Conservation (phyloP, 2,888 invertebrate genomes). For the Cosmorhoe ocellata region DNA sequence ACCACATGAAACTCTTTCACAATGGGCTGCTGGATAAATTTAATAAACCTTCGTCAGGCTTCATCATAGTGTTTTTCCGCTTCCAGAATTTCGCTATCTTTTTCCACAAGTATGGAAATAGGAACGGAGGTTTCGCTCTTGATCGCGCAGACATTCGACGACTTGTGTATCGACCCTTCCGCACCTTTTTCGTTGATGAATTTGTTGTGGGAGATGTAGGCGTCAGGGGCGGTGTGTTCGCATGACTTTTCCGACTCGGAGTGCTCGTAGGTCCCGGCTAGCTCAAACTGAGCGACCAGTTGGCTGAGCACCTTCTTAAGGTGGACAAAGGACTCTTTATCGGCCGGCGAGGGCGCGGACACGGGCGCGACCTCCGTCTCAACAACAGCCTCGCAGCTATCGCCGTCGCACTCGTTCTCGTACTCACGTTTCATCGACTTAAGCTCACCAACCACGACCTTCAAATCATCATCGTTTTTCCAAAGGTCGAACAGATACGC, state of each 20-base stretch:
- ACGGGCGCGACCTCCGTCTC: too few species aligned
- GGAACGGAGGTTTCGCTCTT: conserved; percentile 16
- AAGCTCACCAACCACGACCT: conserved; percentile 79
- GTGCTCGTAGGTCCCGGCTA: conserved; percentile 57
- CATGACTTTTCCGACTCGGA: conserved; percentile 31
- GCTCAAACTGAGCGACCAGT: conserved; percentile 65
- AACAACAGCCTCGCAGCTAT: conserved; percentile 48
- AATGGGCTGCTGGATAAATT: conserved; percentile 8
- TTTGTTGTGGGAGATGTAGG: conserved; percentile 40
- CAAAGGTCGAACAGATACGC: conserved; percentile 84
- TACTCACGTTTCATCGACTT: conserved; percentile 59
- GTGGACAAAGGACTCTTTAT: conserved; percentile 64
- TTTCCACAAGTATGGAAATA: conserved; percentile 10
- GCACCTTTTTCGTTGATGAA: conserved; percentile 37
- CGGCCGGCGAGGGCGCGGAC: conserved; percentile 34
- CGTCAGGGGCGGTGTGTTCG: conserved; percentile 35
- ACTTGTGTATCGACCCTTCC: conserved; percentile 13
- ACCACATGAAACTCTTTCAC: conserved; percentile 8
- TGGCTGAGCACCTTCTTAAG: conserved; percentile 72
- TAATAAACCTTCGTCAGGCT: conserved; percentile 30
- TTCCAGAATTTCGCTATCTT: conserved; percentile 7
- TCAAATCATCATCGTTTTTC: conserved; percentile 77
- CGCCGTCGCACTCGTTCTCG: conserved; percentile 50
- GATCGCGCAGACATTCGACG: conserved; percentile 15
- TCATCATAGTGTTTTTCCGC: conserved; percentile 12